These are phyloP conservation scores for Channa maculata DNA, from an alignment of 2,113 vertebrate genomes.

Conservation along the genomic window DNA sequence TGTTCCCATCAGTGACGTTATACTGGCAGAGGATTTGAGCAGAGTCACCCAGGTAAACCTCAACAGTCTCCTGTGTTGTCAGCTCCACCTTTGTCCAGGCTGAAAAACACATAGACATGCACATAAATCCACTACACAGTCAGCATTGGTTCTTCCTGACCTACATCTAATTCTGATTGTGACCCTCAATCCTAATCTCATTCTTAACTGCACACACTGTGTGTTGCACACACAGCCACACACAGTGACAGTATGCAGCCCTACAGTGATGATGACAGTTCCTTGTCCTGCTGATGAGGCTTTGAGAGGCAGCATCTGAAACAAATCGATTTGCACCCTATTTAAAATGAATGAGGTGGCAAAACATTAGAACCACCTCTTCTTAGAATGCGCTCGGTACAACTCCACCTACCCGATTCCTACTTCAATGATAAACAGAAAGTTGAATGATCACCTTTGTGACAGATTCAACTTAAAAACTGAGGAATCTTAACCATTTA, in stretches of 20 bases:
- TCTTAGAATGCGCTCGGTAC: too few species aligned
- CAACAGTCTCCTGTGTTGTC: conserved; percentile 73
- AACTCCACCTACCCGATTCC: too few species aligned
- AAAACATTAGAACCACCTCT: too few species aligned
- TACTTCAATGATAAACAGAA: too few species aligned
- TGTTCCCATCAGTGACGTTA: conserved; percentile 63
- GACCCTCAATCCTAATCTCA: conserved; percentile 3
- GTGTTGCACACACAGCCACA: conserved; percentile 21
- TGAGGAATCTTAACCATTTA: too few species aligned
- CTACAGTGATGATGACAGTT: conserved; percentile 68
- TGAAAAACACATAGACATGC: conserved; percentile 57
- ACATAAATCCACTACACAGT: conserved; percentile 31
- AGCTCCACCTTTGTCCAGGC: conserved; percentile 81
- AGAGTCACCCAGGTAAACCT: conserved; percentile 80
- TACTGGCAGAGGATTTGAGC: conserved; percentile 87
- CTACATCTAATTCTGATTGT: conserved; percentile 1
- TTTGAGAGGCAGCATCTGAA: too few species aligned
- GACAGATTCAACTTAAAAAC: too few species aligned
- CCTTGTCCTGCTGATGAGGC: too few species aligned
- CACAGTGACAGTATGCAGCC: conserved; percentile 35
- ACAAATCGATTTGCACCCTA: too few species aligned
- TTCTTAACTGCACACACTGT: conserved; percentile 15
- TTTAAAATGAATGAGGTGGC: too few species aligned
- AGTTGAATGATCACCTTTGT: too few species aligned
- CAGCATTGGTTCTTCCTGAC: too few species aligned